Conservation (phyloP, 2,113 vertebrate genomes). For the Sus scrofa region DNA sequence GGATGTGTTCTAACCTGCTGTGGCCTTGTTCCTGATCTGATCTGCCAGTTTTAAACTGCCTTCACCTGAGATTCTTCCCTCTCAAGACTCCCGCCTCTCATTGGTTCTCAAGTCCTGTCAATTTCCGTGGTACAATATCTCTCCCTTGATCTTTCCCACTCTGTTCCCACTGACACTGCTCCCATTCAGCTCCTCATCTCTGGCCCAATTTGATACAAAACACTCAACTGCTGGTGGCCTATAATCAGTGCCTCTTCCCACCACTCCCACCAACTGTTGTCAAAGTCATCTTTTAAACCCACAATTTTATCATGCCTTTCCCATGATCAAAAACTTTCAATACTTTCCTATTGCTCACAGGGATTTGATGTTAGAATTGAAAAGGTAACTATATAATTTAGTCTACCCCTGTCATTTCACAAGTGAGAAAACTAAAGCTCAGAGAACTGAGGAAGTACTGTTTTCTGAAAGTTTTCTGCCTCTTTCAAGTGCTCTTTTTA, state of each 20-base stretch:
- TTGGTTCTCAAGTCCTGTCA: neutral
- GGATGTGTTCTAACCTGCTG: neutral
- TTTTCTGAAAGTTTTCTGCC: neutral
- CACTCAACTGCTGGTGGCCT: neutral
- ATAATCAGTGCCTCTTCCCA: conserved; percentile 31
- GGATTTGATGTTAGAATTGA: neutral
- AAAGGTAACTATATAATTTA: neutral
- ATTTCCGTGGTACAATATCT: neutral
- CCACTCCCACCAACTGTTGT: neutral
- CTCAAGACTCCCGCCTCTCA: neutral
- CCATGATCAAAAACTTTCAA: neutral
- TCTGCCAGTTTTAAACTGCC: neutral
- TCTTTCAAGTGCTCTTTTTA: neutral
- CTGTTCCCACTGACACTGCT: neutral
- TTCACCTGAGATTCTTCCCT: neutral
- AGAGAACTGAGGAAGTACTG: neutral
- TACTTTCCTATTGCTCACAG: neutral
- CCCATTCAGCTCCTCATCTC: neutral
- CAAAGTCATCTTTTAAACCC: conserved; percentile 10
- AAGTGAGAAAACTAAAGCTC: conserved; percentile 51
- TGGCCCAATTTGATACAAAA: neutral
- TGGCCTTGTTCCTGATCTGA: neutral
- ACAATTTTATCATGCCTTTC: conserved; percentile 26
- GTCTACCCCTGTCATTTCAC: neutral
- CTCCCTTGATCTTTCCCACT: neutral